phyloP scores from a whole-genome alignment of 2,113 vertebrate genomes.

The Phocoena phocoena region DNA sequence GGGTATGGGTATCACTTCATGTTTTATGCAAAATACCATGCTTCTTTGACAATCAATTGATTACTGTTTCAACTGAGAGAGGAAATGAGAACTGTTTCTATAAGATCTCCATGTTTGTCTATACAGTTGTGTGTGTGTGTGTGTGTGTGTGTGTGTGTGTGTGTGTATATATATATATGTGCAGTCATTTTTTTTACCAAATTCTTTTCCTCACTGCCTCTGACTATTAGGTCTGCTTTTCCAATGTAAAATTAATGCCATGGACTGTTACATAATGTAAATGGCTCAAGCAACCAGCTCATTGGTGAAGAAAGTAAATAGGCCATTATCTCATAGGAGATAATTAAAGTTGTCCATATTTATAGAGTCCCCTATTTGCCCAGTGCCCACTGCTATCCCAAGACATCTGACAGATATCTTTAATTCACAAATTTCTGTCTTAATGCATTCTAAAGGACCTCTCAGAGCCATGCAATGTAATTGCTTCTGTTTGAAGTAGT shows the following conservation, averaged over 20 bases:
- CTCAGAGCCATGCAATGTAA: neutral
- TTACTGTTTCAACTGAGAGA: neutral
- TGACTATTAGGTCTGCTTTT: neutral
- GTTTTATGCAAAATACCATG: neutral
- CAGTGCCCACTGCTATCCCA: neutral
- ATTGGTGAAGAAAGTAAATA: neutral
- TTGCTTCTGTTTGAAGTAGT: neutral
- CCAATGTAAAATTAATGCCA: neutral
- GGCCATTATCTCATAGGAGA: neutral
- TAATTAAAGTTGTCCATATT: neutral
- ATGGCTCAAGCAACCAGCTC: neutral
- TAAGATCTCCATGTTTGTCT: neutral
- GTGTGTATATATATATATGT: neutral
- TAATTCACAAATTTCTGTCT: neutral
- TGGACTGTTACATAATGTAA: neutral
- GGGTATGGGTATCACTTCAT: neutral
- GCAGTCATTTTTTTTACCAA: neutral
- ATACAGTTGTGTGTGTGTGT: neutral
- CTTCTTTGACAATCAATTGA: neutral
- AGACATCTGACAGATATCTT: neutral
- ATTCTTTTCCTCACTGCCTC: neutral
- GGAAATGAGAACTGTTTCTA: neutral
- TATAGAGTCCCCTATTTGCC: neutral
- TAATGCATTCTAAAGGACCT: neutral
- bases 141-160: accelerated